Evolutionary conservation across 2,888 invertebrate genomes (phyloP), one percentile per base, ranked within the genome.

Genomic region (Rhimphoctona megacephalus): DNA sequence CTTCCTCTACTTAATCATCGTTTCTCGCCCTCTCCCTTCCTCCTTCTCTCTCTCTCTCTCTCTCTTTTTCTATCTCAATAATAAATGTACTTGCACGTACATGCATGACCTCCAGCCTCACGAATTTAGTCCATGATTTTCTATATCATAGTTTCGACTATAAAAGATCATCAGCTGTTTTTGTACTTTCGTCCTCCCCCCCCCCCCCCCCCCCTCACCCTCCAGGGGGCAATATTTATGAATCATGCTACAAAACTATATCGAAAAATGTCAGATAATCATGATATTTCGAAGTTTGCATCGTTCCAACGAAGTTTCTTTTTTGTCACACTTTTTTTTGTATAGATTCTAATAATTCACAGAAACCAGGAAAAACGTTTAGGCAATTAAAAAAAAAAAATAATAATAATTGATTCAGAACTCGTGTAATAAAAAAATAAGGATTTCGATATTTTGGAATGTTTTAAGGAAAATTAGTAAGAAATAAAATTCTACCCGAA

Each of bases 11-110:
- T 72, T 74, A 64, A 81, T 66, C 54, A 36, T 76, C 82, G 76
- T 57, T 46, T 81, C 57, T 64, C 74, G 70, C 76, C 67, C 70
- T 25, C 33, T 46, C 72, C 57, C 30, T 39, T 72, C 7, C 46
- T 69, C n/a, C 69, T 17, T 74, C 39, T 22, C 43, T 54, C 25
- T 66, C 19, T 74, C 54, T 43, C 17, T 49, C 49, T 69, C 30
- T 22, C 43, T 33, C 69, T 19, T 22, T 46, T 43, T 57, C 36
- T 64, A 43, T 33, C 39, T 39, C 74, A 43, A 57, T 70, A 70
- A 72, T 84, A 84, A 25, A 69, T 78, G 67, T 69, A 54, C 61
- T 76, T n/a, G 49, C 30, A 70, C n/a, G 33, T 72, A 54, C 52
- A n/a, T 52, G 5, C 57, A 33, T 72, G 72, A 72, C 72, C 52